Base-by-base conservation (phyloP, 2,113 vertebrate genomes). In the Channa maculata region DNA sequence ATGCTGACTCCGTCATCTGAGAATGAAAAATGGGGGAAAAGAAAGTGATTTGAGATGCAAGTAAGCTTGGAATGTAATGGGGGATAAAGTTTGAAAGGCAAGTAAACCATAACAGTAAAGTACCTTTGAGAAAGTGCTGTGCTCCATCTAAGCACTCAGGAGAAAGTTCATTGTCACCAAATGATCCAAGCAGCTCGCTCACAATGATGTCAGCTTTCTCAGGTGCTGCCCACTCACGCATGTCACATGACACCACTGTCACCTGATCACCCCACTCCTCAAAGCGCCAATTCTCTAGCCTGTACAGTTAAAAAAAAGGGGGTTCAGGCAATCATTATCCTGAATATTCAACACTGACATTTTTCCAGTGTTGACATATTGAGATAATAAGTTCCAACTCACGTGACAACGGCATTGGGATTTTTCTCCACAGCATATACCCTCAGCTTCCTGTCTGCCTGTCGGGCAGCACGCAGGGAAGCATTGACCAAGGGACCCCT, bases 181-280 rank as follows among this genome's bases (percentile, higher is more conserved):
- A 98, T 3, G 97, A 98, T 15, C 97, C 97, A 5, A 98, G 93
- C 57, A 98, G 93, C 88, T 98, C 97, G 12, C 96, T 97, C 60
- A 98, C 96, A 4, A 98, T 95, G 78, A 98, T 95, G 91, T 98
- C 97, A 0, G 97, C 97, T 78, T 96, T 96, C 89, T 97, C 97
- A 0, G 97, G 97, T 2, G 96, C 95, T 4, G 87, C 88, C 97
- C 97, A 98, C 3, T 96, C 95, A 33, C 97, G 92, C 97, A 98
- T 98, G 90, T 98, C 97, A 55, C 94, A 94, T 2, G 96, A 96
- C 60, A 98, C 95, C 73, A 98, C 97, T 0, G 95, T 96, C 91
- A 97, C 97, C 83, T 96, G 96, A 86, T 96, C 96, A 0, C 97
- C 97, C 97, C 97, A 98, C 91, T 97, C 96, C 85, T 98, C 97